Evolutionary conservation across 1,140 invertebrate species (phyloP).

Genomic region (Drosophila melanica): DNA sequence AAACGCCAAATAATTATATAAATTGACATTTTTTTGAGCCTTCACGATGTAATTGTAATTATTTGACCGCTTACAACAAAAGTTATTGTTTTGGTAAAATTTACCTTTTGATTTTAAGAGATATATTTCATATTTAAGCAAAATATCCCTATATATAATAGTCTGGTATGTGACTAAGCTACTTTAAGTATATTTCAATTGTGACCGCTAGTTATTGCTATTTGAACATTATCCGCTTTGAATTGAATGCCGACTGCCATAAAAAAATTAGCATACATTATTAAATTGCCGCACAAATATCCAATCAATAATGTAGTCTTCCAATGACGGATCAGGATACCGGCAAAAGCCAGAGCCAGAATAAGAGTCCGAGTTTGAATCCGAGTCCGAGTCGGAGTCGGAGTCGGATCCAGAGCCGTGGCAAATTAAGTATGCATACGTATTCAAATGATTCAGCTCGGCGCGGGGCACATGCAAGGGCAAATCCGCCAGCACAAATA

Average conservation of each 20-base stretch:
- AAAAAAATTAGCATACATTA: constrained; percentile 78
- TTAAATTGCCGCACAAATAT: constrained; percentile 80
- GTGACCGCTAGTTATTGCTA: constrained; percentile 31
- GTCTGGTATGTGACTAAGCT: neutral
- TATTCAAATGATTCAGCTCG: constrained; percentile 72
- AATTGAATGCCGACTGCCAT: constrained; percentile 59
- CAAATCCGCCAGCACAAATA: constrained; percentile 50
- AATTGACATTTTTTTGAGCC: too few species aligned
- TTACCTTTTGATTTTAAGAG: too few species aligned
- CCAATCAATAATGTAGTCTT: constrained; percentile 80
- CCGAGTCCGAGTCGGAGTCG: constrained; percentile 12
- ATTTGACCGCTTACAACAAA: too few species aligned
- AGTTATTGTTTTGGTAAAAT: too few species aligned
- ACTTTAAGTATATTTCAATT: constrained; percentile 7
- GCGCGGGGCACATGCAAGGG: constrained; percentile 27
- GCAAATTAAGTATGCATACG: constrained; percentile 81
- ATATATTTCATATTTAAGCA: too few species aligned
- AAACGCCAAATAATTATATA: too few species aligned
- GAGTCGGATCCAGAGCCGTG: constrained; percentile 9
- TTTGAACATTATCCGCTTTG: constrained; percentile 33
- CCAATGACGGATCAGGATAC: constrained; percentile 53
- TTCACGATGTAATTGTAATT: too few species aligned
- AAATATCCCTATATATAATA: too few species aligned
- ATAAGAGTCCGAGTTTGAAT: neutral
- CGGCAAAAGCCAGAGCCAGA: neutral